Conservation (phyloP, 2,888 invertebrate genomes). For the Sesamia inferens region DNA sequence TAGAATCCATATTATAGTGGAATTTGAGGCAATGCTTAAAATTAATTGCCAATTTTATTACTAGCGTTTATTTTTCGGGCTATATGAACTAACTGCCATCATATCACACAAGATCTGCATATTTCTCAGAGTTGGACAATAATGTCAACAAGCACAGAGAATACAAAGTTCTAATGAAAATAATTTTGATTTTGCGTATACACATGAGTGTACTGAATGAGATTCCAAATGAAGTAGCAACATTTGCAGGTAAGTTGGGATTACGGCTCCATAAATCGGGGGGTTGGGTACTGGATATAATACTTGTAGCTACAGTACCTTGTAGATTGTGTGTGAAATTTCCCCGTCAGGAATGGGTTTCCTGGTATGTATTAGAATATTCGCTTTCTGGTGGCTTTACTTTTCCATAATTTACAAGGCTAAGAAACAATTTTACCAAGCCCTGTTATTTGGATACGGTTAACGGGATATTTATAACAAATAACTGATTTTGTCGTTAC, state of each 20-base stretch:
- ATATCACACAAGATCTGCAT: background rate
- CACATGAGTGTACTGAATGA: background rate
- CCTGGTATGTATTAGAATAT: slow-evolving; percentile 13
- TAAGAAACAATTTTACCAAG: background rate
- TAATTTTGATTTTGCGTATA: background rate
- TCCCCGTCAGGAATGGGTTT: slow-evolving; percentile 31
- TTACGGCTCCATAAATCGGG: slow-evolving; percentile 45
- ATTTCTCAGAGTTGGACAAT: background rate
- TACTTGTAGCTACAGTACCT: slow-evolving; percentile 51
- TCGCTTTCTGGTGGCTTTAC: slow-evolving; percentile 2
- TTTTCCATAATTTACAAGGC: background rate
- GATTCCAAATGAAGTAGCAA: slow-evolving; percentile 11
- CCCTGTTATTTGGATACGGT: background rate
- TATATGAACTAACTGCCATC: background rate
- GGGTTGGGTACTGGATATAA: slow-evolving; percentile 49
- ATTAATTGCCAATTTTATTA: background rate
- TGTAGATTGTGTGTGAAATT: slow-evolving; percentile 60
- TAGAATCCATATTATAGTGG: background rate
- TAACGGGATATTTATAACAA: background rate
- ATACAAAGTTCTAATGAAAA: background rate
- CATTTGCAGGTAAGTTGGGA: slow-evolving; percentile 38
- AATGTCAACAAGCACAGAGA: background rate
- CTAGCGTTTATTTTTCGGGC: background rate
- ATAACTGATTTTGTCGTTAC: background rate
- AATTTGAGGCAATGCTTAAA: background rate